phyloP scores from a whole-genome alignment of 2,113 vertebrate genomes.

The Rana temporaria region DNA sequence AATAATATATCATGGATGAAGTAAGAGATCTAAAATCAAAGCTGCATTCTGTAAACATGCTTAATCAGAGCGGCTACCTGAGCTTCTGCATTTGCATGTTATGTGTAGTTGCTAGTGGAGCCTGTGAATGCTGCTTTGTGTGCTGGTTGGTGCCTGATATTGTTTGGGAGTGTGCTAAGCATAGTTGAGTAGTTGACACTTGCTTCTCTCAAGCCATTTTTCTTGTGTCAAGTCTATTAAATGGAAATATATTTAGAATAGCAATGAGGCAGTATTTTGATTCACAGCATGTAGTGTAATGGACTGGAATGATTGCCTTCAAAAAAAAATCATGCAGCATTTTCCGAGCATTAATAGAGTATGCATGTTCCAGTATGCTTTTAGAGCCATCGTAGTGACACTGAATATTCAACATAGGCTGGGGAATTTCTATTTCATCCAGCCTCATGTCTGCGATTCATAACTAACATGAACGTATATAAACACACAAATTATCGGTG shows the following conservation, averaged over 20 bases:
- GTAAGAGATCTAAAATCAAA: no score
- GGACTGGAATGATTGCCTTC: not conserved
- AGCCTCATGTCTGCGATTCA: not conserved
- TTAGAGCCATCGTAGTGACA: not conserved
- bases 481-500: not conserved
- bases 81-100: not conserved
- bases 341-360: conserved; percentile 4
- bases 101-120: conserved; percentile 25
- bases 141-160: not conserved
- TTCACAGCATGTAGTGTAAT: conserved; percentile 22
- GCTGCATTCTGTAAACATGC: no score
- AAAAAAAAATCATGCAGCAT: not conserved
- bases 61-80: no score
- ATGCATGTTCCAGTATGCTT: not conserved
- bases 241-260: conserved; percentile 10
- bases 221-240: conserved; percentile 46
- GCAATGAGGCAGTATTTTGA: conserved; percentile 7
- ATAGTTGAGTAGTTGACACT: conserved; percentile 19
- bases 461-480: not conserved
- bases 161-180: conserved; percentile 34
- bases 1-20: no score
- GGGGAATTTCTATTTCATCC: not conserved
- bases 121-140: conserved; percentile 29
- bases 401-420: not conserved
- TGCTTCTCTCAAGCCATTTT: conserved; percentile 42